Evolutionary conservation across 2,113 vertebrate genomes (phyloP).

Genomic region (Indri indri): DNA sequence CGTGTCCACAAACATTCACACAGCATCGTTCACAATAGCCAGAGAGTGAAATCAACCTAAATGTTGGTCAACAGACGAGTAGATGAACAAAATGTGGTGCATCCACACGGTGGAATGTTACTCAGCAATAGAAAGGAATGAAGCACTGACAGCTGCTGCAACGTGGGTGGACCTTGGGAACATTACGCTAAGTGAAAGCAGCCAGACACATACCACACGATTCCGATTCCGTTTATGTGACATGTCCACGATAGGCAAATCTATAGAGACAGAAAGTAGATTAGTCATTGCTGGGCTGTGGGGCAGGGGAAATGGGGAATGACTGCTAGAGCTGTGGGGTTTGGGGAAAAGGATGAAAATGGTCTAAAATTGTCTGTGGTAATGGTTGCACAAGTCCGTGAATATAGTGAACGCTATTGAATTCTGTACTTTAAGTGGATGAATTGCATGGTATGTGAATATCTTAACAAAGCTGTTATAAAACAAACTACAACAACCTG

Average conservation of each 20-base stretch:
- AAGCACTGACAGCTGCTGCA: not conserved
- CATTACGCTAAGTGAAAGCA: not conserved
- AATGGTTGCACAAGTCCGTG: not conserved
- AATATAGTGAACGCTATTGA: not conserved
- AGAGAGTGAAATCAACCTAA: not conserved
- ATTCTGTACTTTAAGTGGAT: not conserved
- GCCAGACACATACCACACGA: not conserved
- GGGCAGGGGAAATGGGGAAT: not conserved
- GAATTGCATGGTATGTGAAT: not conserved
- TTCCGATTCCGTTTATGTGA: not conserved
- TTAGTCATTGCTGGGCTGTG: not conserved
- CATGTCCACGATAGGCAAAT: not conserved
- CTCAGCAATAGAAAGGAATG: not conserved
- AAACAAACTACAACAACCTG: not conserved
- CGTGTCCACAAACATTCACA: not conserved
- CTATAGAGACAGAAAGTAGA: not conserved
- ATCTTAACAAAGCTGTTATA: not conserved
- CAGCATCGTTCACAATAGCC: not conserved
- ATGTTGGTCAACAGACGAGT: not conserved
- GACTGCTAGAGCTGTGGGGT: not conserved
- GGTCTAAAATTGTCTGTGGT: not conserved
- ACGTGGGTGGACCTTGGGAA: not conserved
- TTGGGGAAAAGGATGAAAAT: not conserved
- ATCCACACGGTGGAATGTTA: not conserved
- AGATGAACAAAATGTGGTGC: not conserved